Base-by-base conservation (phyloP, 2,113 vertebrate species). In the Macheiramphus alcinus region DNA sequence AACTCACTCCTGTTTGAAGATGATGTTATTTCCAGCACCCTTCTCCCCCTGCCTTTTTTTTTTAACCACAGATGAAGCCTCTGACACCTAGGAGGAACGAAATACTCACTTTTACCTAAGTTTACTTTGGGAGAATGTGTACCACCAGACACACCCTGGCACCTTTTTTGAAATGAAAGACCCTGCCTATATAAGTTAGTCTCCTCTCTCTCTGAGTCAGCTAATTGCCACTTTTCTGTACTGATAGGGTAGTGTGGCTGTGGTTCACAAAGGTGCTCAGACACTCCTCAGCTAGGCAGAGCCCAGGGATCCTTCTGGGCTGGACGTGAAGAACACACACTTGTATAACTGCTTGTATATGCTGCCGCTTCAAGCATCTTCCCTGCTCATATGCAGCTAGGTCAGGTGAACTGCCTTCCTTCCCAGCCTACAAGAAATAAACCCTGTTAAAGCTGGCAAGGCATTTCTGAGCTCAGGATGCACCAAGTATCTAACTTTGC, bases 41-140 rank as follows among this genome's bases (percentile, higher is more conserved):
- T 6, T 0, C 8, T 2, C 7, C 4, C 4, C 11, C 21, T 17
- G 52, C 21, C 3, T 27, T 53, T 53, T 40, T 40, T 42, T 55
- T 22, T 47, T 90, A 52, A 83, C 16, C 13, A 7, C 21, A 38
- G 50, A 50, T 19, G 25, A 76, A 86, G 55, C 42, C 32, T 50
- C 59, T 50, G 22, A 43, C 50, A 50, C 3, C 13, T 5, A 66
- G 6, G 25, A 85, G 17, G n/a, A 90, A 52, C 17, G 7, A 71
- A 75, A 63, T 31, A 70, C 0, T 75, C 19, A 34, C 26, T 65
- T 85, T 71, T 43, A 70, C 15, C 5, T 32, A 9, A 56, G 23
- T 7, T 88, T 85, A 74, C 16, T 47, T 66, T 72, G 31, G 36
- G 29, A 78, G 40, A 73, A 80, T 8, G 25, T 9, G 38, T 38